phyloP scores from a whole-genome alignment of 2,113 vertebrate species.

The Hiodon tergisus region DNA sequence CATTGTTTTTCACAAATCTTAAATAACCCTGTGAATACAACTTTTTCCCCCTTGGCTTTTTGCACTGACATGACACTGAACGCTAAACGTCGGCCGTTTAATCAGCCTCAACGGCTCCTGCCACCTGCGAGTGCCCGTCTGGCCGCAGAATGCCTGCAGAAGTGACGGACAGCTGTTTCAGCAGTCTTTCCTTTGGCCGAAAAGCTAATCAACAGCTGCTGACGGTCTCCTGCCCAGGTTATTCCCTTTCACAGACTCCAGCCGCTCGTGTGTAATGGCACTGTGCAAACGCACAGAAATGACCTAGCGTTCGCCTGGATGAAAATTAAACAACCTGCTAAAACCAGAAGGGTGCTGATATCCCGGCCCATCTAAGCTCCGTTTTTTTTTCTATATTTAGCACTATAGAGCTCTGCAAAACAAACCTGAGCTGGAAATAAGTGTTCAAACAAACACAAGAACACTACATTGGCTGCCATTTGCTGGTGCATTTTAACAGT shows the following conservation, averaged over 20 bases:
- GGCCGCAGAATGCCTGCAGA: neutral
- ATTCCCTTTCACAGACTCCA: neutral
- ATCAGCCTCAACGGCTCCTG: neutral
- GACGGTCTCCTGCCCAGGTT: slow-evolving; percentile 5
- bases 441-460: neutral
- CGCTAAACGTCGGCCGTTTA: neutral
- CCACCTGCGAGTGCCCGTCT: slow-evolving; percentile 23
- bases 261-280: slow-evolving; percentile 31
- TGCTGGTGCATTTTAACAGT: neutral
- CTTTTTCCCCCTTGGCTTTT: too few species aligned
- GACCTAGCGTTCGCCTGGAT: slow-evolving; percentile 31
- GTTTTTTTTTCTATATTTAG: slow-evolving; percentile 5
- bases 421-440: neutral
- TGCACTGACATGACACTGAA: neutral
- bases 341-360: slow-evolving; percentile 12
- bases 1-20: neutral
- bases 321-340: slow-evolving; percentile 16
- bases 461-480: neutral
- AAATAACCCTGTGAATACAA: neutral
- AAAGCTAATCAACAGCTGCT: slow-evolving; percentile 38
- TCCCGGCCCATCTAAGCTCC: neutral
- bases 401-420: neutral
- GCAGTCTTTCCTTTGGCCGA: slow-evolving; percentile 33
- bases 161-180: slow-evolving; percentile 24
- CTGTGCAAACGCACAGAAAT: slow-evolving; percentile 50